Percentiles rank a stretch among this genome's conserved stretches.
phyloP scores from a whole-genome alignment of 2,797 vertebrate genomes.

The Halcyon chelicuti region DNA sequence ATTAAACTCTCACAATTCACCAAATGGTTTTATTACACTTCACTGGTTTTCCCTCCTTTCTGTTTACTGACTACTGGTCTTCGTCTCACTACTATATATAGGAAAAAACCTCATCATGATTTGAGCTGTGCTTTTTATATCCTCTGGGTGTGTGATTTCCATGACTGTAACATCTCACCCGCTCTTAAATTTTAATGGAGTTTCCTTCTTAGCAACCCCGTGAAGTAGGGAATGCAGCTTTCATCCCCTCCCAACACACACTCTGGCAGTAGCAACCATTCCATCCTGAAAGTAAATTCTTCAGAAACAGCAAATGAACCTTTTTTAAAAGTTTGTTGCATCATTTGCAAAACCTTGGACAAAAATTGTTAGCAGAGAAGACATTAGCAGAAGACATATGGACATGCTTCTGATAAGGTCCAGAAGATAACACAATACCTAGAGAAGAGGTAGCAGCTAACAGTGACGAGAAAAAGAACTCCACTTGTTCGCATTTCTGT shows the following conservation, averaged over 20 bases:
- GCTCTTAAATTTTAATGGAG: not conserved
- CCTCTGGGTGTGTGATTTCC: not conserved
- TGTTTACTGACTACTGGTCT: not conserved
- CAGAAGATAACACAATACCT: not conserved
- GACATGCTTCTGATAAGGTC: not conserved
- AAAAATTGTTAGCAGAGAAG: not conserved
- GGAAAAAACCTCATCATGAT: not conserved
- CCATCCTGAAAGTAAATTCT: not conserved
- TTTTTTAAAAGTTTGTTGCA: not conserved
- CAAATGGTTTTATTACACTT: not conserved
- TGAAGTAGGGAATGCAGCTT: not conserved
- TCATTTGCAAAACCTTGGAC: not conserved
- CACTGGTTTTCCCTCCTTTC: not conserved
- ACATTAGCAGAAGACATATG: not conserved
- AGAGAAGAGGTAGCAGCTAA: not conserved
- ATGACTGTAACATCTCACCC: not conserved
- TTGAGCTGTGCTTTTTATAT: constrained; percentile 5
- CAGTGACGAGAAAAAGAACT: not conserved
- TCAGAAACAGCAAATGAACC: not conserved
- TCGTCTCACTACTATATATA: not conserved
- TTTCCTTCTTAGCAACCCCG: not conserved
- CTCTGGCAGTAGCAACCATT: not conserved
- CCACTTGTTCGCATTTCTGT: not conserved
- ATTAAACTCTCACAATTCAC: not conserved
- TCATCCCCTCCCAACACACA: not conserved